phyloP scores from a whole-genome alignment of 2,113 vertebrate species.

The Cyanoderma ruficeps region DNA sequence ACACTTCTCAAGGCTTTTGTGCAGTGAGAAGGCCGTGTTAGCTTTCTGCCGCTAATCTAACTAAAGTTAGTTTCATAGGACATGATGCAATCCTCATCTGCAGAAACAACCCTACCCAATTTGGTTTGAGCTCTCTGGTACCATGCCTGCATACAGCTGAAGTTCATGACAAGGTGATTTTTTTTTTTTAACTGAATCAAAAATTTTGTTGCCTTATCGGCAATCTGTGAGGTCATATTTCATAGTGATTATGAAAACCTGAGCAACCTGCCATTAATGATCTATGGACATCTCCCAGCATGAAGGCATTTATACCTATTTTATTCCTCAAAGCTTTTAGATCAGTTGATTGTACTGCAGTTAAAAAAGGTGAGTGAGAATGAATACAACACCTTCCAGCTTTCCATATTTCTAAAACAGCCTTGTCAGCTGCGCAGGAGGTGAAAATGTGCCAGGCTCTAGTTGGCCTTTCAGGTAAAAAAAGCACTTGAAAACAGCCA shows the following conservation, averaged over 20 bases:
- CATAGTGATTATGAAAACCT: not conserved
- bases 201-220: not conserved
- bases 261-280: not conserved
- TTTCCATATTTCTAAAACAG: not conserved
- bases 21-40: not conserved
- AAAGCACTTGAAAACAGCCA: not conserved
- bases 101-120: not conserved
- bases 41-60: not conserved
- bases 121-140: not conserved
- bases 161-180: not conserved
- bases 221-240: not conserved
- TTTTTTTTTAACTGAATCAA: not conserved
- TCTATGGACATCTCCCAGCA: not conserved
- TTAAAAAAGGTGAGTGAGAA: conserved; percentile 19
- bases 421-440: not conserved
- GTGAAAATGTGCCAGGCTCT: not conserved
- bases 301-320: not conserved
- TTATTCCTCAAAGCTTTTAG: not conserved
- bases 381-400: not conserved
- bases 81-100: not conserved
- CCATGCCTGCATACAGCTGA: not conserved
- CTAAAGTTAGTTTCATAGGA: not conserved
- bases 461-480: not conserved
- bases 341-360: not conserved
- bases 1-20: conserved; percentile 5